Percentiles rank a stretch among this genome's conserved stretches.
These are phyloP conservation scores for Allygus modestus DNA, from an alignment of 2,888 invertebrate species.

Conservation along the genomic window DNA sequence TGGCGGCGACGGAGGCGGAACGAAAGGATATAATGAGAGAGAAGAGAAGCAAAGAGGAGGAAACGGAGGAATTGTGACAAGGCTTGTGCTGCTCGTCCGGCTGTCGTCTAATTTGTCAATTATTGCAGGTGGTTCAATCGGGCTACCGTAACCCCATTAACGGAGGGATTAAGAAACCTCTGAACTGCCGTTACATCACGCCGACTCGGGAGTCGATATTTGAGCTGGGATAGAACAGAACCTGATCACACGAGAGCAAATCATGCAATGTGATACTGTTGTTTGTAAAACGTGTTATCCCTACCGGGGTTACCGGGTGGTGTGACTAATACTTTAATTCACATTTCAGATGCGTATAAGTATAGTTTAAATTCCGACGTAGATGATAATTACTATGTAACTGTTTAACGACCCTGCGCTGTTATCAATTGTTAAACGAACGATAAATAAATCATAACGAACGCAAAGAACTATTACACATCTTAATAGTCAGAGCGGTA, in stretches of 20 bases:
- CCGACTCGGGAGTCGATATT: conserved; percentile 10
- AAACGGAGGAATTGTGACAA: conserved; percentile 42
- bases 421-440: no score
- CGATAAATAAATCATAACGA: neutral
- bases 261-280: no score
- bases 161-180: conserved; percentile 53
- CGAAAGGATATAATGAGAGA: conserved; percentile 54
- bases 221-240: neutral
- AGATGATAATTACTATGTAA: no score
- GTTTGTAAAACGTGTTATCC: no score
- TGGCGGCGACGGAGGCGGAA: conserved; percentile 31
- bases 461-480: neutral
- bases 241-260: neutral
- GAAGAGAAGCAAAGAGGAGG: conserved; percentile 23
- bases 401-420: no score
- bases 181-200: conserved; percentile 34
- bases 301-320: no score
- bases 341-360: no score
- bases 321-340: no score
- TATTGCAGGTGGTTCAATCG: conserved; percentile 15
- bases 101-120: conserved; percentile 35
- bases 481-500: neutral
- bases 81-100: neutral
- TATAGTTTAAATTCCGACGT: no score
- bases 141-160: conserved; percentile 45